phyloP scores from a whole-genome alignment of 2,113 vertebrate species.

The Petrocephalus microphthalmus region DNA sequence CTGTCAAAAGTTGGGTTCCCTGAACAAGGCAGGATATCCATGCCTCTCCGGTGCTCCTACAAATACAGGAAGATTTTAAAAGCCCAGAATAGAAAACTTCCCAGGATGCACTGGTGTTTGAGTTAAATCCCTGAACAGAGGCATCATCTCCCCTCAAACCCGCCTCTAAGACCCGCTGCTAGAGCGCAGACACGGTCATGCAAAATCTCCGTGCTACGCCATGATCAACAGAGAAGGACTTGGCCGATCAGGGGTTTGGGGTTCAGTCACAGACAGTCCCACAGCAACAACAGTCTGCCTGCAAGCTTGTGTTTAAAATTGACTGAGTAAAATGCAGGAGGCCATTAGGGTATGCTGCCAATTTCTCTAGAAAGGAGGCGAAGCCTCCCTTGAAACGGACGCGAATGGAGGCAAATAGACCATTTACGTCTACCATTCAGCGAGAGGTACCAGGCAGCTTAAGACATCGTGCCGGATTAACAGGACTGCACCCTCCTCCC shows the following conservation, averaged over 20 bases:
- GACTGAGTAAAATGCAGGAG: not conserved
- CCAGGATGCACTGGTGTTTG: not conserved
- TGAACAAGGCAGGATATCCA: not conserved
- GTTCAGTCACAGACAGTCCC: not conserved
- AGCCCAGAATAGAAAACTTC: not conserved
- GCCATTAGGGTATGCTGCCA: not conserved
- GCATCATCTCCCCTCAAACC: not conserved
- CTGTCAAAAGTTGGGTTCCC: not conserved
- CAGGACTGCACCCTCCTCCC: not conserved
- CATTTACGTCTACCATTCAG: not conserved
- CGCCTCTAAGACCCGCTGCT: not conserved
- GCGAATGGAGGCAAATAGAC: not conserved
- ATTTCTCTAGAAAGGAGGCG: not conserved
- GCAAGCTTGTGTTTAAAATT: not conserved
- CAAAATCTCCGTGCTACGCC: no score
- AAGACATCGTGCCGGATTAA: not conserved
- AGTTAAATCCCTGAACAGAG: not conserved
- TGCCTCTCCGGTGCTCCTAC: not conserved
- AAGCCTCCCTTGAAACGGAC: not conserved
- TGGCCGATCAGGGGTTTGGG: not conserved
- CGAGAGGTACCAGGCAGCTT: not conserved
- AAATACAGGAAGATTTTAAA: not conserved
- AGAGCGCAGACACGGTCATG: not conserved
- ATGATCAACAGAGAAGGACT: not conserved
- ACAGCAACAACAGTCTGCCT: not conserved